Conservation (phyloP, 2,888 invertebrate species). For the Taphrorychus bicolor region DNA sequence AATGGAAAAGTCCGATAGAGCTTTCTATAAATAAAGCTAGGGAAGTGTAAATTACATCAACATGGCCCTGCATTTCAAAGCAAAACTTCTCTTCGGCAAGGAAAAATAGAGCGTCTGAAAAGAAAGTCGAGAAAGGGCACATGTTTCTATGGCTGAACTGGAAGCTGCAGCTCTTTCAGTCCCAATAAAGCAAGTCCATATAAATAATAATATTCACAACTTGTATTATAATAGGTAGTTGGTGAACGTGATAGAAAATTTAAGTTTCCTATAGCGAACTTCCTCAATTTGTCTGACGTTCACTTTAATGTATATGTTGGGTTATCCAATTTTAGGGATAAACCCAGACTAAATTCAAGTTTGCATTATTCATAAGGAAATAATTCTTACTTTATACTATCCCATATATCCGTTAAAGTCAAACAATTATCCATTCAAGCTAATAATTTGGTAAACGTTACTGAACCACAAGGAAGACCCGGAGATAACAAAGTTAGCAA, state of each 20-base stretch:
- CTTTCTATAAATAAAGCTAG: not conserved
- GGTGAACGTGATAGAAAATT: slow-evolving; percentile 9
- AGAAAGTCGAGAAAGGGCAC: not conserved
- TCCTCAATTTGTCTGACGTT: not conserved
- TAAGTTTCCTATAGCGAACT: slow-evolving; percentile 1
- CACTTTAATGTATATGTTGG: not conserved
- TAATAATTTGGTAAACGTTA: not conserved
- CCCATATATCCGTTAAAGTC: not conserved
- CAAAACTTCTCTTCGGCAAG: not conserved
- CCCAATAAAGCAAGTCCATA: slow-evolving; percentile 9
- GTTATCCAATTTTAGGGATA: not conserved
- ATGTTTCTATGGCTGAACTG: not conserved
- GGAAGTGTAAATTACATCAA: not conserved
- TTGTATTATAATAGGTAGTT: slow-evolving; percentile 5
- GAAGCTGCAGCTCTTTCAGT: not conserved
- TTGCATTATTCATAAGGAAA: not conserved
- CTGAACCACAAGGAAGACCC: not conserved
- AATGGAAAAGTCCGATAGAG: no score
- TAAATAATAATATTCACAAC: slow-evolving; percentile 7
- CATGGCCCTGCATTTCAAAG: not conserved
- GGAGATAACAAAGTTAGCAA: not conserved
- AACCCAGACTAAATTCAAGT: not conserved
- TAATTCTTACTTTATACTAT: not conserved
- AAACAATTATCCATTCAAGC: not conserved
- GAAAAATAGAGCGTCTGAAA: not conserved